A percentile compares a stretch with the other conserved stretches of the same genome.
Conservation (phyloP, 2,113 vertebrate genomes). For the Corydoras sp. region DNA sequence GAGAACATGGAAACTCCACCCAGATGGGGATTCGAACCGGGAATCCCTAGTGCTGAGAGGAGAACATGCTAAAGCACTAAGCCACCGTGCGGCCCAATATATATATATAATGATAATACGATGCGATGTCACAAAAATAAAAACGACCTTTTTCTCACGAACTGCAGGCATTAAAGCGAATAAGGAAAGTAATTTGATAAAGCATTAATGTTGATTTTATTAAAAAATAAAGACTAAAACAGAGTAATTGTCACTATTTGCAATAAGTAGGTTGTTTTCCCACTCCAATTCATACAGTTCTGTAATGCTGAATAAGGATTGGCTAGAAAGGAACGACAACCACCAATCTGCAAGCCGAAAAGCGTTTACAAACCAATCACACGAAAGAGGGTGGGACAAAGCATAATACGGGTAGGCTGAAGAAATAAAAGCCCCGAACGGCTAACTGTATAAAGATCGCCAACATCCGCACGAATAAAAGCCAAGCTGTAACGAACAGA, state of each 20-base stretch:
- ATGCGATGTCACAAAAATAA: too few species aligned
- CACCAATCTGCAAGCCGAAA: not conserved
- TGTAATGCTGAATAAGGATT: not conserved
- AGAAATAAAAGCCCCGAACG: not conserved
- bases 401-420: not conserved
- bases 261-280: not conserved
- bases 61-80: too few species aligned
- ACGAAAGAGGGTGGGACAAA: not conserved
- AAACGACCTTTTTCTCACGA: too few species aligned
- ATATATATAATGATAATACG: too few species aligned
- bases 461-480: not conserved
- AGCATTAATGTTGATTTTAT: too few species aligned
- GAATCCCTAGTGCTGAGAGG: too few species aligned
- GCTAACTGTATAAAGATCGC: conserved; percentile 2
- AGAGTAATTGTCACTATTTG: not conserved
- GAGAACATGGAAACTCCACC: too few species aligned
- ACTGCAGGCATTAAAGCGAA: too few species aligned
- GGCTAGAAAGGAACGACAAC: not conserved
- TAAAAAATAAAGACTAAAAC: not conserved
- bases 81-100: too few species aligned
- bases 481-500: not conserved
- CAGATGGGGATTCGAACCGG: too few species aligned
- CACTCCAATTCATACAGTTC: not conserved
- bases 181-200: too few species aligned
- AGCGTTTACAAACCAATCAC: not conserved